phyloP scores from a whole-genome alignment of 2,888 invertebrate genomes.

The Pollenia griseotomentosa region DNA sequence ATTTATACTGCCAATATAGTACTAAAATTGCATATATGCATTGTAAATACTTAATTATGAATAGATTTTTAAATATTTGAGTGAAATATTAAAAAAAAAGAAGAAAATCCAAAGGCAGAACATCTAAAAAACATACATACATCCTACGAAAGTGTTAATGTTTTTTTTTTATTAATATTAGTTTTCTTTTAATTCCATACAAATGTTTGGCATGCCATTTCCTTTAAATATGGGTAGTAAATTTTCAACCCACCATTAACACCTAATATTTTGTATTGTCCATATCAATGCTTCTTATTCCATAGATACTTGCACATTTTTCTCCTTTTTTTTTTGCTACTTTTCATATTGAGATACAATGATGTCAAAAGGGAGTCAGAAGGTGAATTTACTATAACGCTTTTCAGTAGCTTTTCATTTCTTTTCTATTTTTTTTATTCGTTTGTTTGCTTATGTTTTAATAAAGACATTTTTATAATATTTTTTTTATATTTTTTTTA shows the following conservation, averaged over 20 bases:
- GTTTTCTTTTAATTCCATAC: constrained; percentile 17
- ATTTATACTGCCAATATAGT: not conserved
- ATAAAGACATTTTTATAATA: constrained; percentile 53
- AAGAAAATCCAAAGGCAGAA: constrained; percentile 63
- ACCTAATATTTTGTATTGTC: constrained; percentile 30
- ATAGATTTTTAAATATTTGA: constrained; percentile 13
- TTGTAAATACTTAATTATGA: constrained; percentile 10
- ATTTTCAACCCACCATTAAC: constrained; percentile 61
- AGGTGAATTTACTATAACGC: constrained; percentile 66
- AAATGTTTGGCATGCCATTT: constrained; percentile 66
- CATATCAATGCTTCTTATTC: not conserved
- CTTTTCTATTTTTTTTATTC: not conserved
- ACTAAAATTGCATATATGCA: not conserved
- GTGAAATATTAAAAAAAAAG: constrained; percentile 21
- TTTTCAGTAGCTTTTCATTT: constrained; percentile 60
- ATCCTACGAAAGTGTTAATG: constrained; percentile 64
- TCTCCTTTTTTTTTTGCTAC: not conserved
- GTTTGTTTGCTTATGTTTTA: constrained; percentile 15
- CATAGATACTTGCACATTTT: not conserved
- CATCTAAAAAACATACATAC: constrained; percentile 52
- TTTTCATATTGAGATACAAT: constrained; percentile 45
- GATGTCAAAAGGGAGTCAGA: constrained; percentile 64
- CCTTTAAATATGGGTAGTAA: constrained; percentile 67
- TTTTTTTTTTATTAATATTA: not conserved
- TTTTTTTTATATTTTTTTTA: not conserved